Conservation (phyloP, 2,113 vertebrate species). For the Chaetodon auriga region DNA sequence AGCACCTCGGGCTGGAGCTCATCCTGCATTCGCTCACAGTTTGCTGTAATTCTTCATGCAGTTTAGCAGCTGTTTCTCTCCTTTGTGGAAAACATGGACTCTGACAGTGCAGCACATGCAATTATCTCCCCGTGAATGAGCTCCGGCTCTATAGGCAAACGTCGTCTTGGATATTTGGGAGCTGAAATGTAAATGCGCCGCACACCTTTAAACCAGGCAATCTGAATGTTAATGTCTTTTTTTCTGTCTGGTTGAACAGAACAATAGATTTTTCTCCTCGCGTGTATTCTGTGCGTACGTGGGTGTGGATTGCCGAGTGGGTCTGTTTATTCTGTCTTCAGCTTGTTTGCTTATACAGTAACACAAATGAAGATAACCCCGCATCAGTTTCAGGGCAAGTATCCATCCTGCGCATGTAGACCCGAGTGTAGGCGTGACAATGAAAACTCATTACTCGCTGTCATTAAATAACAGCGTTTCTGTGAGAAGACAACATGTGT, state of each 20-base stretch:
- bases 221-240: constrained; percentile 26
- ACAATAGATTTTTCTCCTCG: neutral
- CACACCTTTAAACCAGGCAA: constrained; percentile 16
- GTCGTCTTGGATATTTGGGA: neutral
- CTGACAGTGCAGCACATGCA: neutral
- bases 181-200: constrained; percentile 34
- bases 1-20: neutral
- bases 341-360: constrained; percentile 26
- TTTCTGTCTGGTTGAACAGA: neutral
- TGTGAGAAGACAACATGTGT: neutral
- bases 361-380: constrained; percentile 29
- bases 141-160: neutral
- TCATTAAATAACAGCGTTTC: neutral
- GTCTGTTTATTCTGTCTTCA: constrained; percentile 27
- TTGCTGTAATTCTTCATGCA: constrained; percentile 15
- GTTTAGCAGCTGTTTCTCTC: constrained; percentile 35
- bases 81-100: constrained; percentile 19
- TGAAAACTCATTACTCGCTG: constrained; percentile 1
- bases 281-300: constrained; percentile 38
- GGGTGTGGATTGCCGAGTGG: constrained; percentile 36
- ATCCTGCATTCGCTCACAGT: constrained; percentile 20
- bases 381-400: constrained; percentile 27
- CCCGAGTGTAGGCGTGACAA: neutral
- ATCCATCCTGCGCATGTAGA: constrained; percentile 6
- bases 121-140: constrained; percentile 33